Evolutionary conservation across 1,140 invertebrate species (phyloP), one percentile per base, ranked within the genome.

Genomic region (Formica exsecta): DNA sequence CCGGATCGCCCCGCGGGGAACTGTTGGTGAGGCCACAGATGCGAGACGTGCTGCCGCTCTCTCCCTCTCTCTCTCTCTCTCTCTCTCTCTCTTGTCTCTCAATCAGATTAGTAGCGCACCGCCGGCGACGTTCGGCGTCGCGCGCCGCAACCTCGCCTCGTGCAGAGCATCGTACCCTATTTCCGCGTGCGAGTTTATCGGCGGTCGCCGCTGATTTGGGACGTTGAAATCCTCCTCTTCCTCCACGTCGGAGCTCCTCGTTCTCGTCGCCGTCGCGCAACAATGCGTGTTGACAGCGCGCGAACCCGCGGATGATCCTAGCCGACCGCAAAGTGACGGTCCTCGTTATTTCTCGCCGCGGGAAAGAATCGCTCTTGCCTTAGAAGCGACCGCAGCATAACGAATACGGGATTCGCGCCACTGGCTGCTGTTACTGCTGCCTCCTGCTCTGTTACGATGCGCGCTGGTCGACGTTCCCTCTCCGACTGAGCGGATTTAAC

Each of bases 1-100:
- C 29, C 32, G 62, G 62, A 54, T 44, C 64, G 64, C 61, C 62
- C 76, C 59, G 44, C 62, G 32, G 62, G 32, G 62, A 80, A 68
- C 64, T 70, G 77, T 48, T 65, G 61, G 8, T 8, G 9, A 8
- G 41, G 9, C 9, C 41, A 41, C 38, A 5, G 38, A 41, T 41
- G 38, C 36, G 38, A 54, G 29, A 25, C 51, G 44, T 25, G 41
- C 3, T 36, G 51, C 51, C 16, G 25, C 25, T 29, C 25, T 29
- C 25, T 29, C 25, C 25, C 25, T 0, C 25, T 29, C 36, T 38
- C 6, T n/a, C 71, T 38, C 44, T 9, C 1, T 11, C 44, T 11
- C 44, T 44, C 36, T 41, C 41, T 8, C 41, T 11, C 41, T 44
- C 41, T 51, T 16, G 16, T 51, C 73, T 75, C n/a, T n/a, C n/a